A percentile compares a stretch with the other conserved stretches of the same genome.
Conservation (phyloP, 1,140 invertebrate species). For the Atta cephalotes region DNA sequence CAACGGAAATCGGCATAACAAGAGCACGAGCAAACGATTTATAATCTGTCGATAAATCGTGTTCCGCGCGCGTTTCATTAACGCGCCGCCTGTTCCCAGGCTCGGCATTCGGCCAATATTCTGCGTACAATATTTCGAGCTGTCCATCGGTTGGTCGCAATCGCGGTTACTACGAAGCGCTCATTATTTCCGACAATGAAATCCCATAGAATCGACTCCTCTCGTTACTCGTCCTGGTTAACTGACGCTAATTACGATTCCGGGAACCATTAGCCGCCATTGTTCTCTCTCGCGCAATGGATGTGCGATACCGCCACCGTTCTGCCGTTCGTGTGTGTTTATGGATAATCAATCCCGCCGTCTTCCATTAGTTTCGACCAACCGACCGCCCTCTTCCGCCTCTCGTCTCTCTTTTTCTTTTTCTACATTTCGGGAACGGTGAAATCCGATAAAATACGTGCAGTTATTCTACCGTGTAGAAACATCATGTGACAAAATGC, state of each 20-base stretch:
- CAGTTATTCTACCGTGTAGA: not conserved
- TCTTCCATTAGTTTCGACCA: constrained; percentile 22
- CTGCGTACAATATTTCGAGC: constrained; percentile 54
- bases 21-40: constrained; percentile 51
- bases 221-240: constrained; percentile 59
- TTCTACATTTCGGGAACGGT: not conserved
- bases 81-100: constrained; percentile 26
- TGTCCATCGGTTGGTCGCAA: constrained; percentile 49
- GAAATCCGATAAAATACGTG: not conserved
- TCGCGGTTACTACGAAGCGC: constrained; percentile 55
- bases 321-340: constrained; percentile 32
- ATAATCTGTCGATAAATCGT: constrained; percentile 64
- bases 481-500: not conserved
- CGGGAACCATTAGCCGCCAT: constrained; percentile 62
- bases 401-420: not conserved
- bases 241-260: constrained; percentile 64
- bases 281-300: constrained; percentile 46
- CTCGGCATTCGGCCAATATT: constrained; percentile 55
- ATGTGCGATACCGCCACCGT: constrained; percentile 47
- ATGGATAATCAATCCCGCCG: constrained; percentile 56
- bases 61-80: constrained; percentile 41
- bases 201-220: constrained; percentile 65
- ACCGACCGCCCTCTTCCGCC: not conserved
- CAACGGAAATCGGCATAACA: constrained; percentile 31
- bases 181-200: constrained; percentile 64